Evolutionary conservation across 1,140 invertebrate genomes (phyloP).

Genomic region (Magallana gigas): DNA sequence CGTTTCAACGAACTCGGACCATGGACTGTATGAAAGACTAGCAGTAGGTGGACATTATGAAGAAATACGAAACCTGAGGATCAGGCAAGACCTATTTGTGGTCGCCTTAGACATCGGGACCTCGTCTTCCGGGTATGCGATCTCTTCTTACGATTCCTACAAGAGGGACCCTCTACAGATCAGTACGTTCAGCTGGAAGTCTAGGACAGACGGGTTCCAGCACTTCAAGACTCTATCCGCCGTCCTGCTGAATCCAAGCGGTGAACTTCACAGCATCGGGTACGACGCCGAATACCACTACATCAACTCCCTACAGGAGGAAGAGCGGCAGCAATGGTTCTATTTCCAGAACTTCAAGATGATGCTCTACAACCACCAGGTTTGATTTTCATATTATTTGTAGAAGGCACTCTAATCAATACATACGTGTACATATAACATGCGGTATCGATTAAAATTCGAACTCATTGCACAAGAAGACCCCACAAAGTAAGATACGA

Average conservation of each 20-base stretch:
- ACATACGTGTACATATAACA: neutral
- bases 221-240: slow-evolving; percentile 22
- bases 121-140: slow-evolving; percentile 9
- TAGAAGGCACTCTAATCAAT: neutral
- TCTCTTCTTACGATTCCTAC: neutral
- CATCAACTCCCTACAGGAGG: neutral
- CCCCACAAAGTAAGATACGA: too few relatives aligned
- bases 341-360: slow-evolving; percentile 39
- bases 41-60: neutral
- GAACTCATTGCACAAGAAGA: too few relatives aligned
- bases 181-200: slow-evolving; percentile 27
- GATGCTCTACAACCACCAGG: slow-evolving; percentile 24
- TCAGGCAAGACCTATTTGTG: neutral
- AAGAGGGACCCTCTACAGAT: neutral
- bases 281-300: slow-evolving; percentile 26
- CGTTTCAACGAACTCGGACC: neutral
- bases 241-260: neutral
- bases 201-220: neutral
- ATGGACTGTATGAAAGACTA: neutral
- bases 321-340: slow-evolving; percentile 9
- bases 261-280: neutral
- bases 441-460: too few relatives aligned
- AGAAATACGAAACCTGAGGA: neutral
- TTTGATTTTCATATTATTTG: neutral
- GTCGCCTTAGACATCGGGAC: slow-evolving; percentile 22